Base-by-base conservation (phyloP, 2,113 vertebrate species). In the Scomber scombrus region DNA sequence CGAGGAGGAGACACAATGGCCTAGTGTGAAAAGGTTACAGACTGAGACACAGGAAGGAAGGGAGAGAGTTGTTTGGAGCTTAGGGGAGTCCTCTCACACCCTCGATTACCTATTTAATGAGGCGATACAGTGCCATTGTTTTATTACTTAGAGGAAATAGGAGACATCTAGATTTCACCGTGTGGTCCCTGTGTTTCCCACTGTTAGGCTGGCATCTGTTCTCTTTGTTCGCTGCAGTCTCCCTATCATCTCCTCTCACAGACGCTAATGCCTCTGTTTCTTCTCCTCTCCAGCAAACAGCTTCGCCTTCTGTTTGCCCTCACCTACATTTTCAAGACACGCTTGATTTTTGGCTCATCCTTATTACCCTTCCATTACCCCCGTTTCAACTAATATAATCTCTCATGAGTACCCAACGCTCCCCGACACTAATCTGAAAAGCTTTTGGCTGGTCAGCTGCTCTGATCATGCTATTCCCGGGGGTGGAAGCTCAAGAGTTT, bases 31-130 rank as follows among this genome's bases (percentile, higher is more conserved):
- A 64, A 81, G 63, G 80, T 78, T 82, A 72, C 77, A 78, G 75
- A 64, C 52, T 56, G 61, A 79, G 75, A 58, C 73, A 72, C 55
- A 57, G 74, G 79, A 64, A 61, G 43, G 18, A 62, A 63, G 78
- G 47, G 70, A 78, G 86, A 75, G 78, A 85, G 79, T 74, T 82
- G 81, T 88, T 85, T 12, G 0, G 84, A 77, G 88, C 82, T 13
- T 74, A 85, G 82, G 85, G 88, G 89, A 88, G 88, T 72, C 78
- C 75, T 91, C 89, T 90, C 86, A 86, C 88, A 93, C 85, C 90
- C 91, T 93, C 90, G 64, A 92, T 94, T 94, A 94, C 85, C 82
- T 80, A 76, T 81, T 89, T 94, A 95, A 95, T 94, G 93, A 94
- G 90, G 84, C 90, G 70, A 87, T 62, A 69, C 85, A 1, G 50